These are phyloP conservation scores for Chaetophractus vellerosus DNA, from an alignment of 2,797 vertebrate genomes.

Conservation along the genomic window DNA sequence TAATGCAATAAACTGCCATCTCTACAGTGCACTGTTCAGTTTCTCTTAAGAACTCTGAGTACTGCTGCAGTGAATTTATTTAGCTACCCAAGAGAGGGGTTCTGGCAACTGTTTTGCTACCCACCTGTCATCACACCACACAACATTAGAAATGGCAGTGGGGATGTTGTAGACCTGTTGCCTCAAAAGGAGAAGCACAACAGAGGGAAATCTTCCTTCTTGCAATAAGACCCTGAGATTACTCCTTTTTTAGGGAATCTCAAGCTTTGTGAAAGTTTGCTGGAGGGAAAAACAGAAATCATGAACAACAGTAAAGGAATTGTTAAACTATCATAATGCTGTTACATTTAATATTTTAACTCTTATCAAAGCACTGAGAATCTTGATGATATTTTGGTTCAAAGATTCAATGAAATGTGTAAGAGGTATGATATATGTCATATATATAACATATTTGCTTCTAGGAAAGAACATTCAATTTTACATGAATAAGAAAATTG, in stretches of 20 bases:
- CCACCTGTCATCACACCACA: too few relatives aligned
- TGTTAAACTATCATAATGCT: constrained; percentile 27
- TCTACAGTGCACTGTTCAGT: not conserved
- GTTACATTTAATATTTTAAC: constrained; percentile 53
- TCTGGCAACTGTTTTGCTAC: not conserved
- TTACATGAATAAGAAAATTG: constrained; percentile 56
- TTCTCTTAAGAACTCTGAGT: not conserved
- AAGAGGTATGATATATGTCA: not conserved
- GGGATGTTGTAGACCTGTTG: not conserved
- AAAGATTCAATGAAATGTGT: not conserved
- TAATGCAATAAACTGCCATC: not conserved
- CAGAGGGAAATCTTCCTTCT: not conserved
- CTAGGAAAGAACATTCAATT: constrained; percentile 16
- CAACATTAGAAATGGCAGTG: not conserved
- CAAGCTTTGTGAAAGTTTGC: not conserved
- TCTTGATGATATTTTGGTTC: constrained; percentile 61
- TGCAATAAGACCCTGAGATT: not conserved
- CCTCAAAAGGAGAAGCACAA: not conserved
- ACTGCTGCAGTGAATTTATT: not conserved
- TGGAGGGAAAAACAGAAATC: not conserved
- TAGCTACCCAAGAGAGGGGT: not conserved
- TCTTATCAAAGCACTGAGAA: not conserved
- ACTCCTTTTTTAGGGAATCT: not conserved
- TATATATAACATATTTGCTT: constrained; percentile 9
- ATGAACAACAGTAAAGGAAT: not conserved